Evolutionary conservation across 2,113 vertebrate genomes (phyloP), one percentile per base, ranked within the genome.

Genomic region (Mesitornis unicolor): DNA sequence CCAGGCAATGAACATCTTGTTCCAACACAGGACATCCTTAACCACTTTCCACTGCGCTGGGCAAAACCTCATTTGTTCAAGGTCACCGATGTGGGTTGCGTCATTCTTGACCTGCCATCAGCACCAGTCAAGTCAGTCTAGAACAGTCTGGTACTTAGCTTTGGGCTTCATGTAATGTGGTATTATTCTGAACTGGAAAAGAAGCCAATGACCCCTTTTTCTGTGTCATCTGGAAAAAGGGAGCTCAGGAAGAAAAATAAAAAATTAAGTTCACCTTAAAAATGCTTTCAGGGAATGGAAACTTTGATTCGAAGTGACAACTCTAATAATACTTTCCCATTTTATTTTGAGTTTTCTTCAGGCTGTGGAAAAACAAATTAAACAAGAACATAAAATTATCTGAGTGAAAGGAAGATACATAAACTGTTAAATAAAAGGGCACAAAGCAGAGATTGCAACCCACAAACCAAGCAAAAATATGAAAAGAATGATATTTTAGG

Each of bases 241-340:
- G 22, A 89, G 45, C 10, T 61, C 31, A n/a, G 13, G 42, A 61
- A 48, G 17, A 67, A 45, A 65, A 94, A 29, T 2, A 76, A 64
- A 47, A 79, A 68, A 85, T 47, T 20, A 80, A 40, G n/a, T 69
- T 91, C 38, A 89, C 60, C 51, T 87, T 70, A 91, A 84, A 89
- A 89, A 63, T 42, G 10, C 29, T 94, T 81, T 73, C 42, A 40
- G 60, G 60, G 54, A 84, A 75, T 29, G 17, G 35, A 87, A 89
- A 74, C 29, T 53, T 74, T 87, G 35, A 91, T 94, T 95, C 38
- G 36, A 92, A 84, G n/a, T 81, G 77, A 83, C 79, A 96, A 53
- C 60, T 64, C 38, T 84, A 91, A 84, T 78, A 67, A 42, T 51
- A 87, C 54, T 84, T 89, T 57, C 18, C 60, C 4, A 16, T 89